Percentiles rank a stretch among this genome's conserved stretches.
Evolutionary conservation across 2,888 invertebrate species (phyloP).

Genomic region (Hirtodrosophila histrioides): DNA sequence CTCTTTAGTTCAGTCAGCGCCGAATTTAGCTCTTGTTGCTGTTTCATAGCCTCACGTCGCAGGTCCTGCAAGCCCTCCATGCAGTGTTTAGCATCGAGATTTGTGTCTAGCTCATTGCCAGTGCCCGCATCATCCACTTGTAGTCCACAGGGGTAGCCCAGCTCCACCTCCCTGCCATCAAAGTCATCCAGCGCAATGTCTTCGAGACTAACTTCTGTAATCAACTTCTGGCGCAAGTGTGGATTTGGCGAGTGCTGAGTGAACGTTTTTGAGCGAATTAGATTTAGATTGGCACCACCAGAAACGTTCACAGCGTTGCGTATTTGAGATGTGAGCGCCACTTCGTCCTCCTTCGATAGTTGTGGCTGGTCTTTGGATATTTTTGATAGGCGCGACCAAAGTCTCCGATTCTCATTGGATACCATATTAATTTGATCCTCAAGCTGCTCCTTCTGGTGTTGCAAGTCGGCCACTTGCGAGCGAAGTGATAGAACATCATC

Average conservation of each 20-base stretch:
- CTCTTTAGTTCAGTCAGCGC: constrained; percentile 82
- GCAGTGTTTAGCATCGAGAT: constrained; percentile 88
- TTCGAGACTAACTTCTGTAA: constrained; percentile 88
- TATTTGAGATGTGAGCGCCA: constrained; percentile 3
- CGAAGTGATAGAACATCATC: constrained; percentile 84
- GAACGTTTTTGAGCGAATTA: constrained; percentile 88
- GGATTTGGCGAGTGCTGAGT: constrained; percentile 88
- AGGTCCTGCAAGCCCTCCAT: constrained; percentile 87
- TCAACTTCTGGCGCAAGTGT: constrained; percentile 85
- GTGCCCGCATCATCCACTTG: constrained; percentile 54
- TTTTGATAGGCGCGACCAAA: constrained; percentile 90
- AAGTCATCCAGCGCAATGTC: constrained; percentile 87
- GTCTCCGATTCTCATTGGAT: constrained; percentile 91
- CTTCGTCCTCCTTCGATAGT: constrained; percentile 28
- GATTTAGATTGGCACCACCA: constrained; percentile 79
- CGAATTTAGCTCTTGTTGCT: constrained; percentile 87
- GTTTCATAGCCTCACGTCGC: constrained; percentile 87
- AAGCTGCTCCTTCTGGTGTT: constrained; percentile 90
- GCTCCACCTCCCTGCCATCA: constrained; percentile 59
- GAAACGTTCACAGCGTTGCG: constrained; percentile 13
- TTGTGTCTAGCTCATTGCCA: constrained; percentile 86
- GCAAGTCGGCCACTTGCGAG: constrained; percentile 88
- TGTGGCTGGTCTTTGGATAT: constrained; percentile 86
- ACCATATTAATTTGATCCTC: constrained; percentile 92
- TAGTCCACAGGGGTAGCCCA: constrained; percentile 81